These are phyloP conservation scores for Tethea ocularis DNA, from an alignment of 2,888 invertebrate genomes.

Conservation along the genomic window DNA sequence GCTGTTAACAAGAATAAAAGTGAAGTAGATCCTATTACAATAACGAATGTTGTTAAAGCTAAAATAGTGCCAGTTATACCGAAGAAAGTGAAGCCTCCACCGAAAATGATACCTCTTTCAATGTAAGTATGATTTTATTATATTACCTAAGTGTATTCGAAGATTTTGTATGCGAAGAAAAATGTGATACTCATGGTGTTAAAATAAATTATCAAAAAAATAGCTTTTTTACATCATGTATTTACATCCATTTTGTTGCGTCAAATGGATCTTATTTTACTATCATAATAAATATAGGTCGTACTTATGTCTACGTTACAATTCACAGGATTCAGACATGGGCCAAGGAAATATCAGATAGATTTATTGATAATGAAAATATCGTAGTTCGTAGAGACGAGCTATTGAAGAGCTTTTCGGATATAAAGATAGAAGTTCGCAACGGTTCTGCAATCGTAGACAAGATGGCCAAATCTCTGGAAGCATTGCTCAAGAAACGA, in stretches of 20 bases:
- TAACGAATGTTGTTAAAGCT: constrained; percentile 54
- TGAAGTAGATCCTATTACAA: constrained; percentile 52
- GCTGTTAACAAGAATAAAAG: constrained; percentile 52
- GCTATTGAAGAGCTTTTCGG: constrained; percentile 57
- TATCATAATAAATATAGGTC: too few species aligned
- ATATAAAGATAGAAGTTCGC: constrained; percentile 55
- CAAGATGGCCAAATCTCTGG: constrained; percentile 56
- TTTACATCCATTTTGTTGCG: too few species aligned
- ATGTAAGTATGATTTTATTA: constrained; percentile 48
- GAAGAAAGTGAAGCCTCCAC: constrained; percentile 32
- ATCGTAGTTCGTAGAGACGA: constrained; percentile 60
- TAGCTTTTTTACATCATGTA: too few species aligned
- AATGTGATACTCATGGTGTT: too few species aligned
- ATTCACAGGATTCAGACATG: constrained; percentile 60
- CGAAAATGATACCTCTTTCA: constrained; percentile 54
- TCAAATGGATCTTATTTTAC: too few species aligned
- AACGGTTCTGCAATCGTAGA: constrained; percentile 66
- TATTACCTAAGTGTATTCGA: too few species aligned
- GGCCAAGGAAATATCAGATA: constrained; percentile 64
- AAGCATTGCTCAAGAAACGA: constrained; percentile 56
- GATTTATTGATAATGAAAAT: constrained; percentile 54
- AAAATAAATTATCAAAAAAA: too few species aligned
- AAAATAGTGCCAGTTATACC: constrained; percentile 42
- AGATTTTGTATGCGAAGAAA: too few species aligned
- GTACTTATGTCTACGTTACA: not conserved